Conservation (phyloP, 2,797 vertebrate species). For the Takifugu rubripes region DNA sequence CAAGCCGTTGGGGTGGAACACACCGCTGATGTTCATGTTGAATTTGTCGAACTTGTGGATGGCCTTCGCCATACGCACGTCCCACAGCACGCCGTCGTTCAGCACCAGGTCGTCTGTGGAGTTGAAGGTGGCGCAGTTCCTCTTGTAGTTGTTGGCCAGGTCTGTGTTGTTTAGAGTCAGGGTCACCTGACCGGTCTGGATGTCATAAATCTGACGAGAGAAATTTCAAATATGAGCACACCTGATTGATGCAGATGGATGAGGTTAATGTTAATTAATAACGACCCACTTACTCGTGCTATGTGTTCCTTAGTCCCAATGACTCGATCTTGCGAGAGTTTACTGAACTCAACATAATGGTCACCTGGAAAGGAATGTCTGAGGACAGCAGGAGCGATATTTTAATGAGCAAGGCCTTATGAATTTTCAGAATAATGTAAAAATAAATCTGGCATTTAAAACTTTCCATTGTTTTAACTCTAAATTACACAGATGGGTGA, state of each 20-base stretch:
- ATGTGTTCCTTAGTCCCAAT: conserved; percentile 97
- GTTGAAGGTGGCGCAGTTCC: conserved; percentile 98
- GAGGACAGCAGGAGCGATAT: conserved; percentile 36
- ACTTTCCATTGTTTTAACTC: conserved; percentile 12
- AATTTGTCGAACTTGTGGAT: conserved; percentile 99
- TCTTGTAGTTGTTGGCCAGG: conserved; percentile 99
- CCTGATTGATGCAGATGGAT: background rate
- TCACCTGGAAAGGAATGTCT: conserved; percentile 98
- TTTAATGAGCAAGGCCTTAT: background rate
- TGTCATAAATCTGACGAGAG: conserved; percentile 90
- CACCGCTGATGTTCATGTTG: conserved; percentile 99
- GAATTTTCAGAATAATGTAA: conserved; percentile 9
- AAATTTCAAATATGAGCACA: background rate
- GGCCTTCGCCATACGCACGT: conserved; percentile 93
- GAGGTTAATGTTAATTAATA: background rate
- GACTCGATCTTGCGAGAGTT: conserved; percentile 96
- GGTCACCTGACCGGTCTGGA: conserved; percentile 96
- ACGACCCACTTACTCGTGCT: conserved; percentile 89
- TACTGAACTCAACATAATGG: conserved; percentile 99
- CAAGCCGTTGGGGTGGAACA: conserved; percentile 95
- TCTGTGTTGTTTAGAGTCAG: conserved; percentile 97
- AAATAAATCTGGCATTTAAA: conserved; percentile 21
- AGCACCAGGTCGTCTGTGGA: conserved; percentile 97
- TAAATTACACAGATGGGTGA: conserved; percentile 40
- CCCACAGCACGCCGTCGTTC: conserved; percentile 98